Conservation (phyloP, 2,113 vertebrate species). For the Leucosticte australis region DNA sequence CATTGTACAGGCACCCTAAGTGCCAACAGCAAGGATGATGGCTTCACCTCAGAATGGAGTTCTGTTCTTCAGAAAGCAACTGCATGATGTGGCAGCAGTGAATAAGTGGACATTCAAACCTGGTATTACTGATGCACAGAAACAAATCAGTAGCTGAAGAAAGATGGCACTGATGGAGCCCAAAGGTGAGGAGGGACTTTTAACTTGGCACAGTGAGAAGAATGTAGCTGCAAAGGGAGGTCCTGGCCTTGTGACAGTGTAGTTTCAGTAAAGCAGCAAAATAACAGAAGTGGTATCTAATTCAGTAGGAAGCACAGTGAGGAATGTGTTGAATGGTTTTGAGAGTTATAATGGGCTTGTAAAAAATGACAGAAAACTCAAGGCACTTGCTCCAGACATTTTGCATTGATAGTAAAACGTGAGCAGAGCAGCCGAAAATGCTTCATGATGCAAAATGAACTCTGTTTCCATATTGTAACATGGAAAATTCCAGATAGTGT, state of each 20-base stretch:
- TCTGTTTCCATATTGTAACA: neutral
- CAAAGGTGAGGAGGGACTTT: neutral
- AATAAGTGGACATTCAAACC: neutral
- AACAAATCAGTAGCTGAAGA: neutral
- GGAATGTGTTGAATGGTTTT: neutral
- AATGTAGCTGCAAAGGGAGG: neutral
- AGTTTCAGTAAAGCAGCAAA: neutral
- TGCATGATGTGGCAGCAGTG: neutral
- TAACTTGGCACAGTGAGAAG: neutral
- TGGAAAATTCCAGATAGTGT: neutral
- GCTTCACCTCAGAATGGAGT: neutral
- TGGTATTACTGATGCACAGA: neutral
- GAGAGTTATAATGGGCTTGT: neutral
- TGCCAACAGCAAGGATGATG: neutral
- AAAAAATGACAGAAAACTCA: neutral
- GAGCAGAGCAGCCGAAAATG: neutral
- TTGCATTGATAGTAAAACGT: neutral
- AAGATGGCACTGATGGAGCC: neutral
- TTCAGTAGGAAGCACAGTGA: neutral
- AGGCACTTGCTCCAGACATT: neutral
- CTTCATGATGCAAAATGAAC: neutral
- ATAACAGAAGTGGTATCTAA: neutral
- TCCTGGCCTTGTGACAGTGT: neutral
- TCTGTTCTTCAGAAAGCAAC: neutral
- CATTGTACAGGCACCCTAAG: fast-evolving